Conservation (phyloP, 2,113 vertebrate species). For the Siphamia tubifer region DNA sequence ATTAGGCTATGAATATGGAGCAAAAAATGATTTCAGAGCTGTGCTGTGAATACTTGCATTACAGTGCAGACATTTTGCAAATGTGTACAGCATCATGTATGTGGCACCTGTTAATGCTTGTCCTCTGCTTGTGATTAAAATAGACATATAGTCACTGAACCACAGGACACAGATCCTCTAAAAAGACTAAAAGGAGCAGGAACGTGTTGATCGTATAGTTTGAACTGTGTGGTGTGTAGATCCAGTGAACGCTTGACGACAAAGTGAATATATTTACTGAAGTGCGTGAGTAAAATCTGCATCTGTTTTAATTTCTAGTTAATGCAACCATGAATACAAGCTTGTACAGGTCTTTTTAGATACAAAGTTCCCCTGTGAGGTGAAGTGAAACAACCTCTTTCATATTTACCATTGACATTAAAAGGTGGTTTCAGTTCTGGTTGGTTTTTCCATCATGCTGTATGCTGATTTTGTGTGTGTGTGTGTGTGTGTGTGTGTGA, state of each 20-base stretch:
- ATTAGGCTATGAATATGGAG: neutral
- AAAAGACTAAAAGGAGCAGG: neutral
- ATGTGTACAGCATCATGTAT: neutral
- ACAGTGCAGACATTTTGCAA: conserved; percentile 1
- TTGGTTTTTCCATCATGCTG: conserved; percentile 8
- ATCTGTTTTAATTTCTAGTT: neutral
- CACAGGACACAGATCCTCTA: neutral
- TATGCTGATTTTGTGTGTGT: neutral
- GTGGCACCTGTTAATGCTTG: conserved; percentile 12
- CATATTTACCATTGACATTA: neutral
- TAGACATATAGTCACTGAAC: neutral
- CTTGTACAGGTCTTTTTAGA: neutral
- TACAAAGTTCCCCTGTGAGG: neutral
- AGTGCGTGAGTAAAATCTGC: neutral
- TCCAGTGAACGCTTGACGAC: too few relatives aligned
- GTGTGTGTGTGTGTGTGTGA: neutral
- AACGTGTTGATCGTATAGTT: neutral
- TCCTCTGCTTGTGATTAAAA: conserved; percentile 20
- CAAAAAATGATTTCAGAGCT: neutral
- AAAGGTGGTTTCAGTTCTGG: conserved; percentile 2
- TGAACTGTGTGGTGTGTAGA: neutral
- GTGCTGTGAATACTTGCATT: conserved; percentile 9
- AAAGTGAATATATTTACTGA: too few relatives aligned
- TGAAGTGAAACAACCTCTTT: neutral
- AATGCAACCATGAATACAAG: neutral